phyloP scores from a whole-genome alignment of 2,888 invertebrate species.

The Slavum lentiscoides region DNA sequence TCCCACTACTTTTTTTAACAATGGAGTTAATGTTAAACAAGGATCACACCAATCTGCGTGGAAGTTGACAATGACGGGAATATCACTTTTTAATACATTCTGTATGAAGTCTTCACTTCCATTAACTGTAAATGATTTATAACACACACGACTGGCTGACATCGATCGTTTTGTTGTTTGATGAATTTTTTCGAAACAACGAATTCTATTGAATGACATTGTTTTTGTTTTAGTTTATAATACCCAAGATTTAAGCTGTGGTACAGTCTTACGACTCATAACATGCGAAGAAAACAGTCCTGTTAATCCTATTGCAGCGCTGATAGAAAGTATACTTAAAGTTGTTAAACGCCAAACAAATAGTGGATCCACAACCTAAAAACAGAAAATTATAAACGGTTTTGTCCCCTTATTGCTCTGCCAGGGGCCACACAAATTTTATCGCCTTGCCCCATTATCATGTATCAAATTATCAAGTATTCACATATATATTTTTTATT shows the following conservation, averaged over 20 bases:
- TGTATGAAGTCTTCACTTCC: constrained; percentile 57
- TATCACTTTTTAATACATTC: constrained; percentile 72
- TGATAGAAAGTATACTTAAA: constrained; percentile 61
- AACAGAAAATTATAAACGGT: constrained; percentile 55
- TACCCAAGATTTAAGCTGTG: constrained; percentile 61
- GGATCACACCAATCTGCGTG: constrained; percentile 92
- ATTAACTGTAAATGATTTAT: constrained; percentile 56
- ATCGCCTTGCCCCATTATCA: no score
- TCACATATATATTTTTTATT: no score
- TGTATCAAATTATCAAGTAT: no score
- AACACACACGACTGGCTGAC: constrained; percentile 18
- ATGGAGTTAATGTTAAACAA: constrained; percentile 83
- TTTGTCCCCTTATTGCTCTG: no score
- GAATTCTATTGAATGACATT: constrained; percentile 43
- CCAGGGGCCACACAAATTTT: no score
- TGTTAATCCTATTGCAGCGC: constrained; percentile 61
- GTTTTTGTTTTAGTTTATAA: constrained; percentile 56
- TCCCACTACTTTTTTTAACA: constrained; percentile 75
- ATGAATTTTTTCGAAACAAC: constrained; percentile 42
- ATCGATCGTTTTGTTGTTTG: constrained; percentile 33
- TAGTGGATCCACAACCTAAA: constrained; percentile 64
- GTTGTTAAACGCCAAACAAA: constrained; percentile 64
- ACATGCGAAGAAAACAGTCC: constrained; percentile 63
- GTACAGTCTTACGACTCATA: constrained; percentile 62
- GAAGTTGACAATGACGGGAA: constrained; percentile 87